Percentiles rank a stretch among this genome's conserved stretches.
These are phyloP conservation scores for Pherbina coryleti DNA, from an alignment of 2,888 invertebrate genomes.

Conservation along the genomic window DNA sequence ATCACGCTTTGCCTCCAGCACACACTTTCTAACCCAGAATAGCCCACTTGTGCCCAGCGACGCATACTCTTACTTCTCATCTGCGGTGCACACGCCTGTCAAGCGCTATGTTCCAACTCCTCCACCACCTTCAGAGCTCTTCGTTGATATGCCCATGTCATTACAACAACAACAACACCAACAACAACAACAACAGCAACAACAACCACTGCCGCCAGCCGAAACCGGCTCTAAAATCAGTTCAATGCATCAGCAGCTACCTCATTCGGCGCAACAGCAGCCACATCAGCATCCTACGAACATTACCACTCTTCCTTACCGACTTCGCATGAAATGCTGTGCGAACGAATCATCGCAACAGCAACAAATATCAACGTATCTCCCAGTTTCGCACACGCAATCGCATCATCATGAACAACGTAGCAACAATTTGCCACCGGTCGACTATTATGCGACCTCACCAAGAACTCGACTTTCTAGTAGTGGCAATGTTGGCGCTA, in stretches of 20 bases:
- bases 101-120: conserved; percentile 69
- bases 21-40: conserved; percentile 58
- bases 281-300: conserved; percentile 33
- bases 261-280: conserved; percentile 45
- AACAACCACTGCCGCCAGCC: conserved; percentile 36
- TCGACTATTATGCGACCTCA: conserved; percentile 59
- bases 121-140: conserved; percentile 63
- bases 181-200: conserved; percentile 45
- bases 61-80: conserved; percentile 64
- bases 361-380: conserved; percentile 15
- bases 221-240: conserved; percentile 38
- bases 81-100: conserved; percentile 69
- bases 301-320: conserved; percentile 59
- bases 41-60: conserved; percentile 63
- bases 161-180: conserved; percentile 30
- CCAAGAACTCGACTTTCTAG: conserved; percentile 48
- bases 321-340: conserved; percentile 67
- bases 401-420: conserved; percentile 47
- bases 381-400: not conserved
- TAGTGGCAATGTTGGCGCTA: not conserved
- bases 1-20: conserved; percentile 53
- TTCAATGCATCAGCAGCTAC: conserved; percentile 39
- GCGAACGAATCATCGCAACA: conserved; percentile 21
- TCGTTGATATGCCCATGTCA: conserved; percentile 48
- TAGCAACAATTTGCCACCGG: conserved; percentile 23